Evolutionary conservation across 2,797 vertebrate species (phyloP).

Genomic region (Phrynocephalus guinanensis): DNA sequence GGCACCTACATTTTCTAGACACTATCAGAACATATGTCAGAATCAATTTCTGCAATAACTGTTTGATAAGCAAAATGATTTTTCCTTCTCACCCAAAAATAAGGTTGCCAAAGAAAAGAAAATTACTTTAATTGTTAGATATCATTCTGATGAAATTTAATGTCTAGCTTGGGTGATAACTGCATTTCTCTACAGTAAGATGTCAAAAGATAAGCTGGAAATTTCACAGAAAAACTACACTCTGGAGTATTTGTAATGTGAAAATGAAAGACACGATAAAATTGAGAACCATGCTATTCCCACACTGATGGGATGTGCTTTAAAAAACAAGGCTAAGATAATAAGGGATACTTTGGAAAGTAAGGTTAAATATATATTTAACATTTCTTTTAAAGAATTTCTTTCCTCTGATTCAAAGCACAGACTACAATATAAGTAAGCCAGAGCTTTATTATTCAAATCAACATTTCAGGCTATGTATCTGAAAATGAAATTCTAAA

Average conservation of each 20-base stretch:
- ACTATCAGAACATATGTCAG: not conserved
- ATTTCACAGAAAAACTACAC: not conserved
- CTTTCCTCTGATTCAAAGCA: not conserved
- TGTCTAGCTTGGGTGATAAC: not conserved
- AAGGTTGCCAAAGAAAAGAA: not conserved
- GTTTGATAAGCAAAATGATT: not conserved
- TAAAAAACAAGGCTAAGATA: not conserved
- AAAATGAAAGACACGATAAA: not conserved
- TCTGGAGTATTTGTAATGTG: not conserved
- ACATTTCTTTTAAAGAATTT: not conserved
- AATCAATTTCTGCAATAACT: not conserved
- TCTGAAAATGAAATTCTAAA: not conserved
- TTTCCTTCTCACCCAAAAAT: not conserved
- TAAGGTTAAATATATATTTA: not conserved
- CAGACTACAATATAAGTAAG: not conserved
- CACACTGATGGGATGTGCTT: not conserved
- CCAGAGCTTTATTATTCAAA: not conserved
- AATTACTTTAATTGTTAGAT: slow-evolving; percentile 2
- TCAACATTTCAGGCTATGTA: not conserved
- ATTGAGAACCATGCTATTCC: fast-evolving
- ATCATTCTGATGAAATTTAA: not conserved
- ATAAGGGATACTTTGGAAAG: not conserved
- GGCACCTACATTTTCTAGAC: not conserved
- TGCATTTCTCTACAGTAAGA: not conserved
- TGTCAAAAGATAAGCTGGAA: not conserved